Evolutionary conservation across 2,888 invertebrate species (phyloP), one percentile per base, ranked within the genome.

Genomic region (Dichetophora obliterata): DNA sequence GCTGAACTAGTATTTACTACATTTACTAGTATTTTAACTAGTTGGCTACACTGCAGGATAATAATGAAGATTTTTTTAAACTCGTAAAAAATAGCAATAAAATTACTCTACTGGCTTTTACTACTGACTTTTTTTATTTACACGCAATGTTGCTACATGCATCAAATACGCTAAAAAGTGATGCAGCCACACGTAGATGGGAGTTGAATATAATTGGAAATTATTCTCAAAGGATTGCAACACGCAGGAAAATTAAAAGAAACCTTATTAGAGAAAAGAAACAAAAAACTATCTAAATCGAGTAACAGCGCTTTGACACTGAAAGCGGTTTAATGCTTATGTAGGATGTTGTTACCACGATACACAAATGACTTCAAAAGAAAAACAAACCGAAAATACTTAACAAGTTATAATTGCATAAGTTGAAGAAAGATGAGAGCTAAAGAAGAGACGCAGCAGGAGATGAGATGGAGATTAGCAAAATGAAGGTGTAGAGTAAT

Each of bases 221-320:
- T 34, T n/a, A n/a, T n/a, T 66, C 66, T 66, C 66, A 66, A 66
- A 66, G 66, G 66, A 66, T 66, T 66, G 66, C 19, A n/a, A 37
- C 66, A n/a, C n/a, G 37, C 37, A 66, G 19, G 22, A 37, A 19
- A 43, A 37, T 22, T n/a, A 16, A 31, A 19, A 19, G 43, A 11
- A 27, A 59, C 4, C 24, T 59, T 3, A 11, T 59, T 24, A 27
- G 34, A 63, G n/a, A 31, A 31, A 59, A 14, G 34, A 63, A 6
- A 34, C 0, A 61, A 5, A 16, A 22, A 24, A 5, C 24, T 5
- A 24, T 11, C 2, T 43, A 11, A 43, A 43, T 11, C 43, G 14
- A 2, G 43, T 37, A 48, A 22, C 14, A 48, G 8, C 8, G 22
- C 43, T 34, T 19, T n/a, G 43, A 48, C 9, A 31, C 31, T 31